Percentiles rank a stretch among this genome's conserved stretches.
These are phyloP conservation scores for Tanypteryx hageni DNA, from an alignment of 2,888 invertebrate genomes.

Conservation along the genomic window DNA sequence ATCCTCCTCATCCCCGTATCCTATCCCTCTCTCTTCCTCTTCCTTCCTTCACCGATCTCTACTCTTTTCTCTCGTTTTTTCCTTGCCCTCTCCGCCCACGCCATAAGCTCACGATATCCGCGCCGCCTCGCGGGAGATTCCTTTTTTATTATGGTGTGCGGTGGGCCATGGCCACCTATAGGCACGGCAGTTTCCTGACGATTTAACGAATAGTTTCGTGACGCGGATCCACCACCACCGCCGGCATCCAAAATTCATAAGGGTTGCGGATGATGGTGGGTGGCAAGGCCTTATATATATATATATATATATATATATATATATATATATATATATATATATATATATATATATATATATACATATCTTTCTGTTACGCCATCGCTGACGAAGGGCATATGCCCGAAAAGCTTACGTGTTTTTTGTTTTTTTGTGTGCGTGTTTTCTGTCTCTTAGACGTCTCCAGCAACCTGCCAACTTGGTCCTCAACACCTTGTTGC, in stretches of 20 bases:
- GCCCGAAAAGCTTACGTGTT: too few species aligned
- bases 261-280: neutral
- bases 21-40: neutral
- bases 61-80: neutral
- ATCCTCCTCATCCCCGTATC: neutral
- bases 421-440: too few species aligned
- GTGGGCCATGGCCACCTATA: slow-evolving; percentile 31
- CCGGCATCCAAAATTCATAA: slow-evolving; percentile 38
- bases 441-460: too few species aligned
- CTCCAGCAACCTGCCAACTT: too few species aligned
- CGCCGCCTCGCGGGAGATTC: neutral
- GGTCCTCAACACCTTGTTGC: too few species aligned
- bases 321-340: too few species aligned
- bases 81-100: neutral
- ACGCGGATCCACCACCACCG: slow-evolving; percentile 15
- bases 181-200: slow-evolving; percentile 17
- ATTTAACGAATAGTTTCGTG: slow-evolving; percentile 48
- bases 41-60: neutral
- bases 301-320: too few species aligned
- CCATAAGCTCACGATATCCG: neutral
- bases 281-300: neutral
- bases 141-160: slow-evolving; percentile 19
- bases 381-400: too few species aligned
- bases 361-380: too few species aligned
- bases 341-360: too few species aligned